These are phyloP conservation scores for Therioaphis trifolii DNA, from an alignment of 2,888 invertebrate genomes.

Conservation along the genomic window DNA sequence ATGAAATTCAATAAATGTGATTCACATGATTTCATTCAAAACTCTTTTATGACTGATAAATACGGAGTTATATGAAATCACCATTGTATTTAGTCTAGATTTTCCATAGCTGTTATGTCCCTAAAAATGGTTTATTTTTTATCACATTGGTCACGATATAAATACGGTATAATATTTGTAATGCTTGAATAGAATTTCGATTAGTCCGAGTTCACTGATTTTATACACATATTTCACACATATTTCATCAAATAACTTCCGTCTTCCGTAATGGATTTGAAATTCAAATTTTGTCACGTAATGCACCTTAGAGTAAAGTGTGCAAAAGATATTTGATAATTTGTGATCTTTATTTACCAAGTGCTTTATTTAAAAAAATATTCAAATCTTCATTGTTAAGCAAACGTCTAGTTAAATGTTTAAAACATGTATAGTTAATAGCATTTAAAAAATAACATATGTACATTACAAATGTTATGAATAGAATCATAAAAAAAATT, in stretches of 20 bases:
- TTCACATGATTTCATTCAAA: background rate
- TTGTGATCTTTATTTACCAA: background rate
- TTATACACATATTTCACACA: background rate
- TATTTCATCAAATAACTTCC: background rate
- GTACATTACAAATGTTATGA: too few species aligned
- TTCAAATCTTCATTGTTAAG: too few species aligned
- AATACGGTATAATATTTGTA: background rate
- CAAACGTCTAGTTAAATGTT: too few species aligned
- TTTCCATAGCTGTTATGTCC: background rate
- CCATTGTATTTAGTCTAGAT: background rate
- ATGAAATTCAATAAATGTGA: background rate
- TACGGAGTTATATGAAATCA: background rate
- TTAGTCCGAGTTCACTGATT: background rate
- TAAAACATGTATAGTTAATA: too few species aligned
- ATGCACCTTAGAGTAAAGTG: background rate
- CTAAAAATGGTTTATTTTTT: background rate
- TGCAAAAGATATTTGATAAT: background rate
- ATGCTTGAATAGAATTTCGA: slow-evolving; percentile 32
- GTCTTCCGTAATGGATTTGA: background rate
- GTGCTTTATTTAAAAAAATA: too few species aligned
- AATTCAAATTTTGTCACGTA: background rate
- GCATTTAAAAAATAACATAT: too few species aligned
- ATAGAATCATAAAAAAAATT: too few species aligned
- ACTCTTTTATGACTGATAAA: background rate
- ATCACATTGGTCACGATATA: background rate